Percentiles rank a stretch among this genome's conserved stretches.
Conservation (phyloP, 2,113 vertebrate species). For the Pterocles burchelli region DNA sequence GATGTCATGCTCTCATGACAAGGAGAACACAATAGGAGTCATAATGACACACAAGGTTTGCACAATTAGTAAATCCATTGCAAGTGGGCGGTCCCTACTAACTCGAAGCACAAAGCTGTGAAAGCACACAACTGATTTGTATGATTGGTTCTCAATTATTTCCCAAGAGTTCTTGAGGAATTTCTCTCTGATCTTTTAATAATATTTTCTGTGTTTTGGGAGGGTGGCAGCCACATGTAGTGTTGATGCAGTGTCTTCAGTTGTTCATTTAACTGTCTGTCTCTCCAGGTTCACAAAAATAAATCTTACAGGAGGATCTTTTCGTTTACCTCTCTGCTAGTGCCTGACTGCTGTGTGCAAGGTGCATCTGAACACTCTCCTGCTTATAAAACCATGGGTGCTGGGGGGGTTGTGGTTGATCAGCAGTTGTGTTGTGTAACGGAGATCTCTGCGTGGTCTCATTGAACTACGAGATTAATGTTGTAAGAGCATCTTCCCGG, state of each 20-base stretch:
- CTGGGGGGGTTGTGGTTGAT: neutral
- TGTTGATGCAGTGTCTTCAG: neutral
- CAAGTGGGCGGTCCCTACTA: neutral
- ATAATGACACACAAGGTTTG: slow-evolving; percentile 13
- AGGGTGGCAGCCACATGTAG: accelerated
- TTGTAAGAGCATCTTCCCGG: neutral
- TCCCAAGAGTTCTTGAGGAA: neutral
- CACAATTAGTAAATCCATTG: slow-evolving; percentile 3
- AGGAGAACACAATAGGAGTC: slow-evolving; percentile 13
- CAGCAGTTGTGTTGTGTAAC: neutral
- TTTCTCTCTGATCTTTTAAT: neutral
- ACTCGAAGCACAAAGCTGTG: neutral
- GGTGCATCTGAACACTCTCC: neutral
- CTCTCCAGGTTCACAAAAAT: neutral
- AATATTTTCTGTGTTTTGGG: neutral
- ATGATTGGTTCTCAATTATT: neutral
- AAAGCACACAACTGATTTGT: neutral
- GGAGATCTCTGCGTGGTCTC: neutral
- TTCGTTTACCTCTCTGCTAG: neutral
- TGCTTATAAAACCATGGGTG: neutral
- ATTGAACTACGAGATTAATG: neutral
- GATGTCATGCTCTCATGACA: slow-evolving; percentile 5
- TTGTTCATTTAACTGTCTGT: neutral
- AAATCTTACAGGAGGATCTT: neutral
- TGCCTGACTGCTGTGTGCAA: neutral